Percentiles rank a stretch among this genome's conserved stretches.
Evolutionary conservation across 1,140 invertebrate species (phyloP).

Genomic region (Phenacoccus solenopsis): DNA sequence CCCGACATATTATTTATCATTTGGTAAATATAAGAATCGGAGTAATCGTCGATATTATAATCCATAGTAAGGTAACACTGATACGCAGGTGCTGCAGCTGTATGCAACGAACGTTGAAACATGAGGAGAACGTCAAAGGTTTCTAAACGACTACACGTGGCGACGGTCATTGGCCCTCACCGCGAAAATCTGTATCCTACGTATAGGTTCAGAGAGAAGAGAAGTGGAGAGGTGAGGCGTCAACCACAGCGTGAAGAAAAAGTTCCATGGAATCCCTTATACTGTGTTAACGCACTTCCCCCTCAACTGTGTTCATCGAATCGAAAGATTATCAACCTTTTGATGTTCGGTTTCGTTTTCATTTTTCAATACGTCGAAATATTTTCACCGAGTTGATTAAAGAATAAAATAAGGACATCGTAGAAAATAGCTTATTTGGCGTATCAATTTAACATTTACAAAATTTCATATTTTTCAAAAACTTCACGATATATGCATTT

Average conservation of each 20-base stretch:
- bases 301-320: not conserved
- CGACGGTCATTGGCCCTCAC: not conserved
- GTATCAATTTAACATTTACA: too few relatives aligned
- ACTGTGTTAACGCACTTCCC: not conserved
- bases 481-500: too few relatives aligned
- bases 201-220: not conserved
- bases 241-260: not conserved
- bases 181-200: not conserved
- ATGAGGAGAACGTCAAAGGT: not conserved
- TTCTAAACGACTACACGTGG: not conserved
- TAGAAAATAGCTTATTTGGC: too few relatives aligned
- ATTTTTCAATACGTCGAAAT: too few relatives aligned
- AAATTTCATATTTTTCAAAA: too few relatives aligned
- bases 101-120: not conserved
- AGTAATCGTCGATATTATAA: too few relatives aligned
- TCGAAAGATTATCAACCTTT: too few relatives aligned
- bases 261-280: not conserved
- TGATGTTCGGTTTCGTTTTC: too few relatives aligned
- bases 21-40: not conserved
- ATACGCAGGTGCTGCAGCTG: not conserved
- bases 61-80: not conserved
- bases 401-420: not conserved
- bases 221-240: not conserved
- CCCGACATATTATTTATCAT: too few relatives aligned
- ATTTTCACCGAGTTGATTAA: not conserved